Evolutionary conservation across 1,140 invertebrate genomes (phyloP), one percentile per base, ranked within the genome.

Genomic region (Plodia interpunctella): DNA sequence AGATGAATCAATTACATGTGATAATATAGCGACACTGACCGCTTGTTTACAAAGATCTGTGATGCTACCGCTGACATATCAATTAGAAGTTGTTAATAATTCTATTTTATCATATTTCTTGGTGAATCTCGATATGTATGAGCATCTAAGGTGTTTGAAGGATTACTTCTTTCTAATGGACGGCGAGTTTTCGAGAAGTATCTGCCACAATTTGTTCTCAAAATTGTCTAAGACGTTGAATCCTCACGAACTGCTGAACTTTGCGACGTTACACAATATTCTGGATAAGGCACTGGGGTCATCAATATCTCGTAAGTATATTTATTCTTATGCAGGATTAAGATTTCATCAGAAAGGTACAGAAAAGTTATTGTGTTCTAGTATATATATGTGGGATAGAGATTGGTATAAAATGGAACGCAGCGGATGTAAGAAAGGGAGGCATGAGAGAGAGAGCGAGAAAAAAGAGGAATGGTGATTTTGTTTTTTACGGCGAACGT

Each of bases 81-180:
- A 95, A 71, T 91, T 92, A 53, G 91, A 92, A 53, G 86, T 95
- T 5, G 91, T 94, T 0, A 94, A 94, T 59, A 93, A 93, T 56
- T 94, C 94, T 10, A 91, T 95, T 15, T 83, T 96, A 35, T 94
- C 93, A 53, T 92, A 94, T 70, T 92, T 94, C 59, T 80, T 95
- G 0, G 85, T 93, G 0, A 92, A 95, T 57, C 83, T 93, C 9
- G 90, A 93, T 49, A 91, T 94, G 66, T 90, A 95, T 11, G 91
- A 92, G 10, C 94, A 96, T 79, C 86, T 96, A 17, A 92, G 92
- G 15, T 94, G 92, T 74, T 74, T 96, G 0, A 90, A 94, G 9
- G 93, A 94, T 70, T 95, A 94, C 57, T 95, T 94, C 75, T 95
- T 96, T 63, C 70, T 96, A 8, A 85, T 95, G 76, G 94, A 96